Base-by-base conservation (phyloP, 2,113 vertebrate genomes). In the Menidia beryllina region DNA sequence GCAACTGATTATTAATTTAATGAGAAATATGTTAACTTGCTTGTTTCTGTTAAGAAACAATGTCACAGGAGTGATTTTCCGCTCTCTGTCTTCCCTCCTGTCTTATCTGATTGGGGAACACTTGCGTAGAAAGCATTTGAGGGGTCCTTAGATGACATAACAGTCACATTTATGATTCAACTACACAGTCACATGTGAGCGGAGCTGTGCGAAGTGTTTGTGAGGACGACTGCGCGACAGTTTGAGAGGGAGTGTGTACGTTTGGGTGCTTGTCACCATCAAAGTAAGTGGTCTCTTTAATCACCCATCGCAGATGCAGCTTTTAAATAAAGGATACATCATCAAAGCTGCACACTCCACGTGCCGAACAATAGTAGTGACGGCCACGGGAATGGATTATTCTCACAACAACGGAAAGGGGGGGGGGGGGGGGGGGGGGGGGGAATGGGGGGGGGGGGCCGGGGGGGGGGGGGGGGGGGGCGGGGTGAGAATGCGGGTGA, bases 261-360 rank as follows among this genome's bases (percentile, higher is more conserved):
- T 84, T 64, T 69, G 70, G 61, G 84, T 52, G 77, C 89, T 92
- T 80, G 80, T 89, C 73, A 73, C 85, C 84, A 91, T 93, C 90
- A 94, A 93, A 93, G 91, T 82, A 90, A 92, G 90, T 85, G 85
- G 57, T 57, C 69, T 49, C 52, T 90, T 92, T 93, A 93, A 93
- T 94, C 91, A 93, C 91, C 72, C 91, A 92, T 92, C 84, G 83
- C 88, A 93, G 88, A 94, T 92, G 90, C 81, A 91, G 81, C 70
- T 88, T 90, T 93, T 94, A 94, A 94, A 93, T 91, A 93, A 84
- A 74, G 85, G 84, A 84, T 76, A 86, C 78, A 91, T 89, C 82
- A 91, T 89, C 76, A 88, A 91, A 92, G 90, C 81, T 50, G 45
- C 73, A 56, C 87, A 87, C 86, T 86, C 80, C n/a, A 72, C 47